Base-by-base conservation (phyloP, 2,888 invertebrate species). In the Aphidius colemani region DNA sequence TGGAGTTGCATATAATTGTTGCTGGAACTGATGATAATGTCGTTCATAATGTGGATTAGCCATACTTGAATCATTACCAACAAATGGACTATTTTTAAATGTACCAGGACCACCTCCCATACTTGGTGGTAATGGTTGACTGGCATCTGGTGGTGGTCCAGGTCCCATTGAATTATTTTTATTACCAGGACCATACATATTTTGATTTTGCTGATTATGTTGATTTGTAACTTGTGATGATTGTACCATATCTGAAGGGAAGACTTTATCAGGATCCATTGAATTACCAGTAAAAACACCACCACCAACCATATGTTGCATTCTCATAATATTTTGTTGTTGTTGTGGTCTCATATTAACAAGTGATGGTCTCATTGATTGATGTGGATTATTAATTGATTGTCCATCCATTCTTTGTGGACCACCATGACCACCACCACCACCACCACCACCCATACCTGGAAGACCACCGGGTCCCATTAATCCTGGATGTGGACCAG, bases 1-100 rank as follows among this genome's bases (percentile, higher is more conserved):
- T 70, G 89, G 89, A 57, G 95, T 96, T 67, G 96, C 95, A 83
- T 96, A 96, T 72, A 96, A 84, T 83, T 95, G 95, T 82, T 96
- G 96, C 81, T 96, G 96, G 86, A 96, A 96, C 84, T 95, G 94
- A 84, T 95, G 95, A 85, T 93, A 96, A 86, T 95, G 95, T 83
- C 94, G 94, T 77, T 95, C 95, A 85, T 96, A 96, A 81, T 93
- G 94, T 10, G 95, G 93, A 84, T 96, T 95, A 55, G 91, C 90
- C 65, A 94, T 92, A 41, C 90, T 91, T 7, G 93, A 93, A 41
- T 93, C 93, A 64, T 93, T 90, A 80, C 93, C 95, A 66, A 89
- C 88, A 71, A 92, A 92, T 6, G 89, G 87, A 50, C 85, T 84
- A 71, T 89, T 90, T 79, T 92, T 92, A 83, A 91, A 92, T 69